A percentile compares a stretch with the other conserved stretches of the same genome.
phyloP scores from a whole-genome alignment of 2,113 vertebrate species.

The Stigmatopora argus region DNA sequence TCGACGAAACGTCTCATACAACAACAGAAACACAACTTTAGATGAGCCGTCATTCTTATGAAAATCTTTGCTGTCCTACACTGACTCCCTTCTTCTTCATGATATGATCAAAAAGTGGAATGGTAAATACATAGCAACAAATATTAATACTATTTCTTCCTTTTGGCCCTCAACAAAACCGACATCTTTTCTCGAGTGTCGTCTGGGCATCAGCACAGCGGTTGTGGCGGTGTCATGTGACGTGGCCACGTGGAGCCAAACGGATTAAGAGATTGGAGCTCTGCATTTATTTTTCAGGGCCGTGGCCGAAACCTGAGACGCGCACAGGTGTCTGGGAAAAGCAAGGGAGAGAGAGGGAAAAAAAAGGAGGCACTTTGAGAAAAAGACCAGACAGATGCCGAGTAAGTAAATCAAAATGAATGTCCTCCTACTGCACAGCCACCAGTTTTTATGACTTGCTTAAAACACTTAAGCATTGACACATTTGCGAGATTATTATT shows the following conservation, averaged over 20 bases:
- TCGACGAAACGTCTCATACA: too few relatives aligned
- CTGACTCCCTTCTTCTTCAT: neutral
- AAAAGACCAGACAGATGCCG: slow-evolving; percentile 5
- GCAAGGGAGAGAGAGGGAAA: slow-evolving; percentile 35
- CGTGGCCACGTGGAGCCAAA: slow-evolving; percentile 93
- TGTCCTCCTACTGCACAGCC: neutral
- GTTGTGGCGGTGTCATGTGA: slow-evolving; percentile 89
- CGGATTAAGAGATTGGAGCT: slow-evolving; percentile 99
- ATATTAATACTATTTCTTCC: neutral
- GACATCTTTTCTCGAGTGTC: slow-evolving; percentile 29
- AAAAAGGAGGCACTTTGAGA: slow-evolving; percentile 18
- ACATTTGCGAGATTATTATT: neutral
- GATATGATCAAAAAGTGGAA: neutral
- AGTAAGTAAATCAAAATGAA: slow-evolving; percentile 1
- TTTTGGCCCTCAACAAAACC: neutral
- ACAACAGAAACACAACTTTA: too few relatives aligned
- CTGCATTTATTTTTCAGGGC: slow-evolving; percentile 96
- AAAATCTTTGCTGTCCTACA: neutral
- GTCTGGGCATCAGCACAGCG: slow-evolving; percentile 86
- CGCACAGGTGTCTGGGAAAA: slow-evolving; percentile 92
- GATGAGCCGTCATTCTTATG: too few relatives aligned
- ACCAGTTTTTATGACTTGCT: neutral
- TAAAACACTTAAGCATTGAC: slow-evolving; percentile 5
- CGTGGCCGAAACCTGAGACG: slow-evolving; percentile 89
- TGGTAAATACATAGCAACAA: neutral